Percentiles rank a stretch among this genome's conserved stretches.
phyloP scores from a whole-genome alignment of 2,888 invertebrate genomes.

The Timema cristinae region DNA sequence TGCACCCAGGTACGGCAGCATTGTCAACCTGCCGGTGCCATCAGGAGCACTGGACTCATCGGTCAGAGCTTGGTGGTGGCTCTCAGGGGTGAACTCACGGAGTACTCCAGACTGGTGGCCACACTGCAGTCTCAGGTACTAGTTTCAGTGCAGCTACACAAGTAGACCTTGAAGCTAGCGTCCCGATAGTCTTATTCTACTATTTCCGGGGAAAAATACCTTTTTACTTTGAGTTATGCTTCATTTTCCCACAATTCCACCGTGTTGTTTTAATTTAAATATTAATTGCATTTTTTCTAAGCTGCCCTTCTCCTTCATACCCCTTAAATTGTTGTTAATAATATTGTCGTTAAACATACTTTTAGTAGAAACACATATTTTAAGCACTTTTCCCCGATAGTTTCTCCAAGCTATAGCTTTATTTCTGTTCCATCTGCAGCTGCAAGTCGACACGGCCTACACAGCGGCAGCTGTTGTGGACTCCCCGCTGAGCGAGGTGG shows the following conservation, averaged over 20 bases:
- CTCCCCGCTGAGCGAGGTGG: conserved; percentile 23
- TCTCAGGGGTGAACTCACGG: conserved; percentile 77
- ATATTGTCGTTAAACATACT: no score
- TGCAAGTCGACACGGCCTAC: no score
- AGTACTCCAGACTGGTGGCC: conserved; percentile 85
- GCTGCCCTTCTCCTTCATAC: no score
- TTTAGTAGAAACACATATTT: no score
- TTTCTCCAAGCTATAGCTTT: no score
- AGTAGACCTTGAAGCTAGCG: background rate
- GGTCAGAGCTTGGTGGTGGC: conserved; percentile 83
- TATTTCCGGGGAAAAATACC: background rate
- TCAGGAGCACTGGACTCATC: conserved; percentile 61
- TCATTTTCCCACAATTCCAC: no score
- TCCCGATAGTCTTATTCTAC: background rate
- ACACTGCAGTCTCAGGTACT: conserved; percentile 79
- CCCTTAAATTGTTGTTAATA: no score
- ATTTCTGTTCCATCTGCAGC: no score
- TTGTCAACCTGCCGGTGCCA: conserved; percentile 66
- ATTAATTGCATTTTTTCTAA: no score
- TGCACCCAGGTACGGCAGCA: conserved; percentile 78
- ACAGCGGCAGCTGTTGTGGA: conserved; percentile 3
- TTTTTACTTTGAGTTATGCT: background rate
- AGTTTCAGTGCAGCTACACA: background rate
- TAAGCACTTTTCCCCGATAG: no score
- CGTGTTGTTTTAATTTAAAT: no score